Evolutionary conservation across 1,140 invertebrate genomes (phyloP).

Genomic region (Chrysomallon squamiferum): DNA sequence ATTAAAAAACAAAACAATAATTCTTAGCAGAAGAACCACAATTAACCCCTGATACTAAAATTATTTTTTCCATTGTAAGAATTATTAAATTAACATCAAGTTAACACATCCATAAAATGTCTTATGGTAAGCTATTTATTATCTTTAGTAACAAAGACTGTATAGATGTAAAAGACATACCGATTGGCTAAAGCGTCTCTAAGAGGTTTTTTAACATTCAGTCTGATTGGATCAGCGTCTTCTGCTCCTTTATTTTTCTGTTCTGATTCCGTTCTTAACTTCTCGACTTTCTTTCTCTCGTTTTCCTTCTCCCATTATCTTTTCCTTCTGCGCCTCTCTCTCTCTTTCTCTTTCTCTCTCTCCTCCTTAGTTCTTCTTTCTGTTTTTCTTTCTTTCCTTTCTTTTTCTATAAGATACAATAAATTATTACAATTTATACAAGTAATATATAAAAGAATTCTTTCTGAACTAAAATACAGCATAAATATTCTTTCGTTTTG

Average conservation of each 20-base stretch:
- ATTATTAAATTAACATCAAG: too few species aligned
- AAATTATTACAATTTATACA: too few species aligned
- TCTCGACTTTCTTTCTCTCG: background rate
- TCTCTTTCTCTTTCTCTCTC: constrained; percentile 6
- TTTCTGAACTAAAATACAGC: too few species aligned
- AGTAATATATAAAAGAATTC: too few species aligned
- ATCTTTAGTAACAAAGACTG: background rate
- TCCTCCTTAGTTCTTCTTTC: constrained; percentile 5
- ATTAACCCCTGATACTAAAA: too few species aligned
- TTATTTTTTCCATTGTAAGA: too few species aligned
- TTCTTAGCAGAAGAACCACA: too few species aligned
- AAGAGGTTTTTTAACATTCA: constrained; percentile 79
- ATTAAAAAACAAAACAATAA: too few species aligned
- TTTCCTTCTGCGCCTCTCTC: too few species aligned
- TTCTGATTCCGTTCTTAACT: constrained; percentile 4
- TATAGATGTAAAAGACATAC: background rate
- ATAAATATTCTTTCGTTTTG: too few species aligned
- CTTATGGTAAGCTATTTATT: too few species aligned
- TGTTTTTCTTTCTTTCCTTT: background rate
- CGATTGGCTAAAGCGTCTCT: constrained; percentile 64
- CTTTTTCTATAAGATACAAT: background rate
- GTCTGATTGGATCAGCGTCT: constrained; percentile 74
- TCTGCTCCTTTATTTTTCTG: constrained; percentile 12
- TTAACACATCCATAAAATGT: too few species aligned
- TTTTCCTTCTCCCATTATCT: constrained; percentile 19